phyloP scores from a whole-genome alignment of 2,797 vertebrate species.

The Sebastes iracundus region DNA sequence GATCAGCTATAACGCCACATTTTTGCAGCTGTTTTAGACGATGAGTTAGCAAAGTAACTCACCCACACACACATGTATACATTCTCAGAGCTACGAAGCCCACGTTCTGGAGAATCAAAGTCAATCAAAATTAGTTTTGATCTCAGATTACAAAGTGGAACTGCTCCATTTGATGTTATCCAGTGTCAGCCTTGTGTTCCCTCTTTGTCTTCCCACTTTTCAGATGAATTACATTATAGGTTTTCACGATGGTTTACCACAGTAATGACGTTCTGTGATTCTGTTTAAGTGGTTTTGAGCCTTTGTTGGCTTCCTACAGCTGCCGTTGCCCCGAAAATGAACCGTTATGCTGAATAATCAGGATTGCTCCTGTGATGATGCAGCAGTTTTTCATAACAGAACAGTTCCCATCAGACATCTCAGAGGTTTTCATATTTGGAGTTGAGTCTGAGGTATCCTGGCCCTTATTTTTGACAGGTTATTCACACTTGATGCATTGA shows the following conservation, averaged over 20 bases:
- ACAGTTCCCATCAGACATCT: slow-evolving; percentile 10
- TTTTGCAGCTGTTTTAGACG: background rate
- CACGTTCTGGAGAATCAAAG: slow-evolving; percentile 34
- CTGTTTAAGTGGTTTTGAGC: slow-evolving; percentile 57
- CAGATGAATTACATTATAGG: slow-evolving; percentile 55
- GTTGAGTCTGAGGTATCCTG: slow-evolving; percentile 31
- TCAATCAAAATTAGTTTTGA: slow-evolving; percentile 49
- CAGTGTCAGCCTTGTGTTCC: slow-evolving; percentile 15
- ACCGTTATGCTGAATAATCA: slow-evolving; percentile 51
- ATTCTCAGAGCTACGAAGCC: slow-evolving; percentile 1
- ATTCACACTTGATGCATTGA: slow-evolving; percentile 35
- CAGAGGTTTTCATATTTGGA: slow-evolving; percentile 17
- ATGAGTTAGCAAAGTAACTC: background rate
- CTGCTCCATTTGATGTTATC: slow-evolving; percentile 40
- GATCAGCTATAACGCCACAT: background rate
- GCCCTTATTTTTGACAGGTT: slow-evolving; percentile 21
- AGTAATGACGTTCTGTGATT: slow-evolving; percentile 58
- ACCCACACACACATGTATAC: background rate
- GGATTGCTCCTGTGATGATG: slow-evolving; percentile 43
- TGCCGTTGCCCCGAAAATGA: slow-evolving; percentile 28
- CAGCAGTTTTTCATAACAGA: slow-evolving; percentile 33
- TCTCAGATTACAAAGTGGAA: slow-evolving; percentile 47
- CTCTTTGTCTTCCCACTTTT: slow-evolving; percentile 45
- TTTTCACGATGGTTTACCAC: slow-evolving; percentile 54
- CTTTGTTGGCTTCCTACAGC: slow-evolving; percentile 35